Evolutionary conservation across 2,888 invertebrate genomes (phyloP), one percentile per base, ranked within the genome.

Genomic region (Nephrocerus scutellatus): DNA sequence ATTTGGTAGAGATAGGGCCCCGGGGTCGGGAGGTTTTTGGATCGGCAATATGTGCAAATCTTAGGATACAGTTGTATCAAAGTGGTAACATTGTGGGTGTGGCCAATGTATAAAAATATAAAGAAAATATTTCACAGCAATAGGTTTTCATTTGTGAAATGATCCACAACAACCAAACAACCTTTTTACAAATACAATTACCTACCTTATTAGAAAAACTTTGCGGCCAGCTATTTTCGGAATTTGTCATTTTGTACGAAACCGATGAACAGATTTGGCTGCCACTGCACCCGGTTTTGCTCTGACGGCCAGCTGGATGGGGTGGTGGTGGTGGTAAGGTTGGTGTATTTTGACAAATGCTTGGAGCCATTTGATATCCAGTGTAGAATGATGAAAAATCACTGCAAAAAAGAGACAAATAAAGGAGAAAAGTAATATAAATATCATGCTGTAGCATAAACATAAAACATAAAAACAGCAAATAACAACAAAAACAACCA

Each of bases 361-460:
- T 74, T 38, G 74, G 74, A 43, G 72, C 70, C 74, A 74, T 74
- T 48, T 63, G 69, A 54, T 66, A 66, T 43, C 63, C 63, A 40
- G 68, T 68, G 43, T 61, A 66, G 51, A 66, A 67, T 22, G 56
- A 55, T 30, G 66, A 64, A 48, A 70, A 56, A 47, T 72, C 72
- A 61, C 73, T 73, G 59, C 13, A 67, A 68, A 43, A 31, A 49
- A 46, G 46, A 40, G 21, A 26, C 43, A 50, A 51, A 49, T 50
- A 45, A 28, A 43, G 35, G 39, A 44, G 29, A 38, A 29, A 33
- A 32, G 37, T n/a, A 21, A 30, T 19, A 42, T 19, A 34, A 38
- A 36, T 20, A 23, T 26, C 12, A 21, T 18, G 34, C 16, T 30
- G 10, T n/a, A 13, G 25, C 23, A 15, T 9, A 26, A 22, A 22